Evolutionary conservation across 2,888 invertebrate genomes (phyloP), one percentile per base, ranked within the genome.

Genomic region (Metallyticus violacea): DNA sequence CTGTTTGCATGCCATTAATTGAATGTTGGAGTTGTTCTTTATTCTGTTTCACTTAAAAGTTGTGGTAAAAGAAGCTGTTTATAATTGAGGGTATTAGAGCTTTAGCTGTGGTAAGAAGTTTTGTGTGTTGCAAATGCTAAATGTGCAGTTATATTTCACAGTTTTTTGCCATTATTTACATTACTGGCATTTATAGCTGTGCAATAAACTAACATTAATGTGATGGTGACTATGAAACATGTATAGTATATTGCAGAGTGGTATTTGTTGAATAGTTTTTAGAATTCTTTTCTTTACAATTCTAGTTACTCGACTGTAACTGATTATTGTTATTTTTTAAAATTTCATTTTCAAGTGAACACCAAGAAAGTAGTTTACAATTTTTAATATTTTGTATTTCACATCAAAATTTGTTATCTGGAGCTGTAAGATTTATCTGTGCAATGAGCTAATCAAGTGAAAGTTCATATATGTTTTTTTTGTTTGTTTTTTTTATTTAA

Each of bases 71-170:
- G 22, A 82, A 62, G 15, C 40, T 26, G 79, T 82, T 62, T 62
- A 26, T 82, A 76, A 26, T 27, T 82, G 83, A 77, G 29, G 77
- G 83, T 83, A 62, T 77, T 83, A 62, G 40, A 83, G 83, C 83
- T 83, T 83, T 83, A 83, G 83, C 77, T 83, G 83, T 82, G 76
- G n/a, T 62, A 22, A 62, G 40, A 81, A 82, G 82, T 82, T 62
- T 26, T 82, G 76, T 77, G 83, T 83, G 77, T 83, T 77, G 77
- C 83, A 83, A 62, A 62, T 62, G 40, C 40, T 62, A 62, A 62
- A 62, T 82, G 82, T 82, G 82, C 81, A 7, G 25, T 25, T 29
- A 15, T 81, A 28, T 81, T 80, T 81, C 81, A 81, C 81, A 81
- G 81, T 62, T 15, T 62, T 62, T 62, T 62, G 40, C 40, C 40